Evolutionary conservation across 2,113 vertebrate species (phyloP), one percentile per base, ranked within the genome.

Genomic region (Prunella himalayana): DNA sequence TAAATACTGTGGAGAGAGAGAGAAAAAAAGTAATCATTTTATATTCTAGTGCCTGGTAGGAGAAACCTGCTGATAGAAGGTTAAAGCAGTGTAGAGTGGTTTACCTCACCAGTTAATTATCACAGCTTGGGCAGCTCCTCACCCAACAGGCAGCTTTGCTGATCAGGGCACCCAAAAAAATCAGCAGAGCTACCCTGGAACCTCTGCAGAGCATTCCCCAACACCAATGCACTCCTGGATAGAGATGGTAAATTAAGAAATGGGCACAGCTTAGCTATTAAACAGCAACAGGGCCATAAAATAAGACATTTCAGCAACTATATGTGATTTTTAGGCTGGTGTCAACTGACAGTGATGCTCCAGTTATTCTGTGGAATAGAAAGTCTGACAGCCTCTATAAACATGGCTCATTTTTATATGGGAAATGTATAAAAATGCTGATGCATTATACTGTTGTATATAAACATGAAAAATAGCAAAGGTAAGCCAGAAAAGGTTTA

Each of bases 381-480:
- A 95, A 93, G 91, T 56, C 83, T 97, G 96, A 94, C 92, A 96
- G 88, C 69, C 71, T 94, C 88, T 83, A 88, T 82, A 94, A 90
- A 93, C 72, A 81, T 47, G 76, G 88, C 72, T 96, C 94, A 92
- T 93, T 95, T 94, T 96, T 95, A 94, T 94, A 97, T 31, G 60
- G 49, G 92, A 91, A 96, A 94, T 4, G 44, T 75, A 94, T 96
- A 96, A 97, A 95, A 97, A 95, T 96, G 96, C 96, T 97, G 96
- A 97, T 97, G 92, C 73, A 78, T 95, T 97, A 93, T 86, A 86
- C 86, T 78, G 76, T 94, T 94, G 86, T 95, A 94, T 96, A 97
- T 97, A 97, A 96, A 94, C 94, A 95, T 91, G 91, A 97, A 95
- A 96, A 97, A 96, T 82, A 92, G 95, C 94, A 94, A 94, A 94